Percentiles rank a stretch among this genome's conserved stretches.
phyloP scores from a whole-genome alignment of 2,888 invertebrate species.

The Drosophila ochracea region DNA sequence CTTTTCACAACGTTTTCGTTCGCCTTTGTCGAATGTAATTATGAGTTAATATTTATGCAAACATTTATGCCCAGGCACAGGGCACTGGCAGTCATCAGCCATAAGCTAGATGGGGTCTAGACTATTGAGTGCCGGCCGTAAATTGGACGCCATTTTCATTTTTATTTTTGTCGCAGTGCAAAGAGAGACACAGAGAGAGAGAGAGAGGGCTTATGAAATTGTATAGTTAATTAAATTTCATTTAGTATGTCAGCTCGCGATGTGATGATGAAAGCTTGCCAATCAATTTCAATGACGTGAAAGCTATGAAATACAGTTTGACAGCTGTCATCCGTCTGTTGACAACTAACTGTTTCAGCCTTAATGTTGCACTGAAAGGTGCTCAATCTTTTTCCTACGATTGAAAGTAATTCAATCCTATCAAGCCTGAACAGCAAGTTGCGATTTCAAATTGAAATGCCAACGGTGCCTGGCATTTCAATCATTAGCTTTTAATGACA shows the following conservation, averaged over 20 bases:
- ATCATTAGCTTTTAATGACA: neutral
- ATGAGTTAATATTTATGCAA: conserved; percentile 78
- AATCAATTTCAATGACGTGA: neutral
- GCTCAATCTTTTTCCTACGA: neutral
- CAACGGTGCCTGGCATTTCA: neutral
- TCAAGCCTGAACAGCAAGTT: neutral
- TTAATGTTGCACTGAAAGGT: neutral
- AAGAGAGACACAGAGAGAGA: neutral
- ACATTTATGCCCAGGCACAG: conserved; percentile 44
- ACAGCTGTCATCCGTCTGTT: neutral
- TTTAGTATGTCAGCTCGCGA: conserved; percentile 2
- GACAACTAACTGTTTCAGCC: neutral
- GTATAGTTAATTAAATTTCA: conserved; percentile 59
- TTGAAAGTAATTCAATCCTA: neutral
- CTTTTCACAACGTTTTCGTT: conserved; percentile 56
- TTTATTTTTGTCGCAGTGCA: conserved; percentile 36
- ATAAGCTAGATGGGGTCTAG: conserved; percentile 26
- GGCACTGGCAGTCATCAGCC: conserved; percentile 1
- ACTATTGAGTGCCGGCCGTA: conserved; percentile 32
- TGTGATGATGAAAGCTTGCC: neutral
- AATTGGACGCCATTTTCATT: conserved; percentile 68
- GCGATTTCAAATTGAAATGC: neutral
- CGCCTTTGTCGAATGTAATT: conserved; percentile 76
- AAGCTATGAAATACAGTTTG: neutral
- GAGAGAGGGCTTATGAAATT: conserved; percentile 15